phyloP scores from a whole-genome alignment of 2,797 vertebrate species.

The Coreius guichenoti region DNA sequence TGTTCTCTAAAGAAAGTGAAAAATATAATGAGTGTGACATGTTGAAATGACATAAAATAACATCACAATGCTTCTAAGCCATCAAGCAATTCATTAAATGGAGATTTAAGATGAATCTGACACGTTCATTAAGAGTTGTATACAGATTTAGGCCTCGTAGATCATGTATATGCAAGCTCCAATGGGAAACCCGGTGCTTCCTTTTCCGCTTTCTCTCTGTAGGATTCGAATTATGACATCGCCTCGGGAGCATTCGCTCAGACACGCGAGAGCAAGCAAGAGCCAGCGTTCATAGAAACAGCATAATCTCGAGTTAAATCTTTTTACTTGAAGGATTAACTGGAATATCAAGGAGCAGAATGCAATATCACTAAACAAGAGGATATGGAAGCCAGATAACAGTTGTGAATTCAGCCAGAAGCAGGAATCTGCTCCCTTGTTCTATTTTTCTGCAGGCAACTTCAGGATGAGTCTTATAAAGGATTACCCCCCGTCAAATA shows the following conservation, averaged over 20 bases:
- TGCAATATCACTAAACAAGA: slow-evolving; percentile 76
- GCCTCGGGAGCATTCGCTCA: slow-evolving; percentile 64
- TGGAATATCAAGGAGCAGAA: slow-evolving; percentile 81
- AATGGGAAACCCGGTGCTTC: slow-evolving; percentile 54
- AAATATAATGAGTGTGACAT: slow-evolving; percentile 40
- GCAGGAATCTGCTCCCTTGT: slow-evolving; percentile 68
- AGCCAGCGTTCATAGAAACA: slow-evolving; percentile 73
- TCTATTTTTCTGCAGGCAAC: slow-evolving; percentile 76
- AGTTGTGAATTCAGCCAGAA: slow-evolving; percentile 70
- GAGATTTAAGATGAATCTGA: slow-evolving; percentile 36
- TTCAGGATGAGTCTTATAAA: slow-evolving; percentile 79
- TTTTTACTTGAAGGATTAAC: slow-evolving; percentile 81
- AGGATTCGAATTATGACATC: slow-evolving; percentile 62
- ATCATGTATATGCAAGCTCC: slow-evolving; percentile 8
- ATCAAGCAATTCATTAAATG: slow-evolving; percentile 51
- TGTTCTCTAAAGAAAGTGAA: slow-evolving; percentile 44
- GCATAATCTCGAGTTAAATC: slow-evolving; percentile 77
- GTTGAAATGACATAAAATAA: slow-evolving; percentile 27
- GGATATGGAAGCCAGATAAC: slow-evolving; percentile 76
- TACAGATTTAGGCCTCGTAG: background rate
- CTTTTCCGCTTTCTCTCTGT: slow-evolving; percentile 42
- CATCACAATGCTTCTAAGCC: slow-evolving; percentile 27
- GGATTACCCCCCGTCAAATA: slow-evolving; percentile 82
- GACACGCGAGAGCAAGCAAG: slow-evolving; percentile 64
- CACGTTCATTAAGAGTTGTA: slow-evolving; percentile 46